These are phyloP conservation scores for Drosophila monieri DNA, from an alignment of 2,888 invertebrate genomes.

Conservation along the genomic window DNA sequence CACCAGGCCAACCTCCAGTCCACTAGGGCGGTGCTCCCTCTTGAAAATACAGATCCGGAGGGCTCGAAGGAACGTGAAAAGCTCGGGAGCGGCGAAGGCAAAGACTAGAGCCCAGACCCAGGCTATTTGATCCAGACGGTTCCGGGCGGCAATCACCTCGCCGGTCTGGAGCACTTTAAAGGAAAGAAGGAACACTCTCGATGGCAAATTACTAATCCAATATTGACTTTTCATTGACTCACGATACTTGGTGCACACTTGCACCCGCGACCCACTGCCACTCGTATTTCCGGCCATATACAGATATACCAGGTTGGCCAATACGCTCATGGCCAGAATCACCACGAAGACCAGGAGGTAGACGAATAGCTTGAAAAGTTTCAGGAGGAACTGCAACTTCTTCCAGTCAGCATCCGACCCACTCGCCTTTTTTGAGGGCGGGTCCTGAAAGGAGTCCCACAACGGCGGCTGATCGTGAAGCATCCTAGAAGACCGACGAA, in stretches of 20 bases:
- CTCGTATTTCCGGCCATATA: slow-evolving; percentile 86
- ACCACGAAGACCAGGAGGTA: slow-evolving; percentile 88
- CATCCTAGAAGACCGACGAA: slow-evolving; percentile 46
- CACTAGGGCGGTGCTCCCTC: slow-evolving; percentile 86
- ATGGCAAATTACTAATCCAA: slow-evolving; percentile 13
- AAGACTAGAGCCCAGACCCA: slow-evolving; percentile 93
- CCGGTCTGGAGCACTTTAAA: slow-evolving; percentile 48
- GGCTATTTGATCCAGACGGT: slow-evolving; percentile 87
- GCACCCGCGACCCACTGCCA: slow-evolving; percentile 85
- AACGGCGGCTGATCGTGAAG: slow-evolving; percentile 84
- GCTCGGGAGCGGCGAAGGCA: slow-evolving; percentile 90
- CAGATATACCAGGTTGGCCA: slow-evolving; percentile 90
- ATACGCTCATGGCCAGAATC: slow-evolving; percentile 88
- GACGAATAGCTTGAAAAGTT: slow-evolving; percentile 88
- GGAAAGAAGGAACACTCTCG: neutral
- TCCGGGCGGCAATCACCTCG: slow-evolving; percentile 49
- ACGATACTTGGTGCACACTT: slow-evolving; percentile 86
- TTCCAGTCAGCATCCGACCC: slow-evolving; percentile 88
- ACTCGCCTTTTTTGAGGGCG: slow-evolving; percentile 88
- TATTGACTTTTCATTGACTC: slow-evolving; percentile 46
- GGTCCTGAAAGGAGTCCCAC: slow-evolving; percentile 93
- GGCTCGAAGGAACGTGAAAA: slow-evolving; percentile 89
- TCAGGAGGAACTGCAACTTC: slow-evolving; percentile 87
- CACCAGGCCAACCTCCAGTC: slow-evolving; percentile 86
- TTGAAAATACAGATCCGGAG: slow-evolving; percentile 90